Evolutionary conservation across 2,113 vertebrate genomes (phyloP).

Genomic region (Podilymbus podiceps): DNA sequence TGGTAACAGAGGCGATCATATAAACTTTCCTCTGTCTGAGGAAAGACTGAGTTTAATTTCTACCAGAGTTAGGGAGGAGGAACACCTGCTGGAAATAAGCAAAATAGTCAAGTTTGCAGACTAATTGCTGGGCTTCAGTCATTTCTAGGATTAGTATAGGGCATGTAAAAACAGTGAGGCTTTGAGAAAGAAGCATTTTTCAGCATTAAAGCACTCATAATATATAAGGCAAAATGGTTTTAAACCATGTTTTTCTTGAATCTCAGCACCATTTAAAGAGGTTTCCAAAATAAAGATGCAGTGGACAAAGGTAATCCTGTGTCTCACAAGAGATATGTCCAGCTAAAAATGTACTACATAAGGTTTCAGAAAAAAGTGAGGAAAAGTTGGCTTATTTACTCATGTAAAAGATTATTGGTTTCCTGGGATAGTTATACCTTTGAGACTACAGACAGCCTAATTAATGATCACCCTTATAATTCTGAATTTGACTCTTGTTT

Average conservation of each 20-base stretch:
- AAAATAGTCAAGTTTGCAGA: not conserved
- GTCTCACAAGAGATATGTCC: not conserved
- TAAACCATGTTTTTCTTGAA: not conserved
- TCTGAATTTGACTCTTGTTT: not conserved
- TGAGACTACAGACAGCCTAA: not conserved
- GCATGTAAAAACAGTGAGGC: not conserved
- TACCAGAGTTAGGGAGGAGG: not conserved
- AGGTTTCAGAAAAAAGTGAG: not conserved
- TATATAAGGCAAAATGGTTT: not conserved
- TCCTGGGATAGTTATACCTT: not conserved
- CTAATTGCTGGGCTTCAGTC: not conserved
- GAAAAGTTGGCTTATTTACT: not conserved
- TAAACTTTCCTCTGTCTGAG: not conserved
- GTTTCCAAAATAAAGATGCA: not conserved
- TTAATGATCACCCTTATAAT: not conserved
- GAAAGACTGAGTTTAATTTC: not conserved
- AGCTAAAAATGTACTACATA: not conserved
- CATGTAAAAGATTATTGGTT: not conserved
- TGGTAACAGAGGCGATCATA: not conserved
- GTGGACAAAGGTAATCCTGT: not conserved
- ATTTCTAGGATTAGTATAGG: not conserved
- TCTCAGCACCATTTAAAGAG: not conserved
- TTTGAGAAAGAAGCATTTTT: not conserved
- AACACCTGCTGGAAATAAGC: not conserved
- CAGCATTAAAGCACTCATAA: not conserved